Percentiles rank a stretch among this genome's conserved stretches.
phyloP scores from a whole-genome alignment of 2,113 vertebrate species.

The Tragelaphus buxtoni region DNA sequence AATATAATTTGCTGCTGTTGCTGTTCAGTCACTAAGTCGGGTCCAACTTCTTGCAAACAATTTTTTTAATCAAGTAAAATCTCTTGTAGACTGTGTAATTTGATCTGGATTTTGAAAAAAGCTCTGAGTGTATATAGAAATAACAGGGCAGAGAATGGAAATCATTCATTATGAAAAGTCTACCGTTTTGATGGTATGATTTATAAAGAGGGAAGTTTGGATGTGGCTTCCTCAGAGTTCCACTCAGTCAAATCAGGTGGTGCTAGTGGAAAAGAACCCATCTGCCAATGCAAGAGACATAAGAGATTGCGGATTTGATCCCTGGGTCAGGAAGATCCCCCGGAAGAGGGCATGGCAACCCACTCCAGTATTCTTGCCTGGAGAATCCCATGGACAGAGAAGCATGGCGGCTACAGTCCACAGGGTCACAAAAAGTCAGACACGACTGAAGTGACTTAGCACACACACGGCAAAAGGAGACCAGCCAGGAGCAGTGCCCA shows the following conservation, averaged over 20 bases:
- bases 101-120: background rate
- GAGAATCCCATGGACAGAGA: background rate
- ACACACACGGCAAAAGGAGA: background rate
- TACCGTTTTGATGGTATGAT: background rate
- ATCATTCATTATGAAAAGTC: background rate
- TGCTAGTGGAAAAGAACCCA: background rate
- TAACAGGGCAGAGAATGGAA: too few species aligned
- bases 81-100: rapidly evolving
- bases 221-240: background rate
- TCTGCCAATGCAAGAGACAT: background rate
- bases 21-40: background rate
- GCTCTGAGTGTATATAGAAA: background rate
- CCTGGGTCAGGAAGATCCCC: background rate
- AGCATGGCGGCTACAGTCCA: background rate
- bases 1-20: background rate
- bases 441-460: background rate
- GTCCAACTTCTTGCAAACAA: background rate
- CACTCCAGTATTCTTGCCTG: background rate
- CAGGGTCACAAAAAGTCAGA: background rate
- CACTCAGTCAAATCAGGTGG: background rate
- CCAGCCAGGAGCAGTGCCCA: background rate
- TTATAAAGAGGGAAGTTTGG: background rate
- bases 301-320: background rate
- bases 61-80: background rate
- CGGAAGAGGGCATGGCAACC: background rate